These are phyloP conservation scores for Theonella swinhoei DNA, from an alignment of 37 sponge, comb jelly and placozoan species.

Conservation along the genomic window DNA sequence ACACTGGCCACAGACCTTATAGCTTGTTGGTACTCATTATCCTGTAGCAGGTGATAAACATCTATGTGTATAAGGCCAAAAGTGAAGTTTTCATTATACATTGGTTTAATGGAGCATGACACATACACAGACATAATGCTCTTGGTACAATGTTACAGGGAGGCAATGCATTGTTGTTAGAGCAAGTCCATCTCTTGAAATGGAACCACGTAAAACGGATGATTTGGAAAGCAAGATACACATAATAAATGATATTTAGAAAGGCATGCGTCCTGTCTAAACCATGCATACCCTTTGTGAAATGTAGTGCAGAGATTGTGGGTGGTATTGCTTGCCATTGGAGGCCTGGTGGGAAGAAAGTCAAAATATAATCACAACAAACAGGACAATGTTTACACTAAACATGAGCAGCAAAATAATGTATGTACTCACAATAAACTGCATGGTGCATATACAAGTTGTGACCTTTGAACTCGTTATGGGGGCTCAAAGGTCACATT, in stretches of 20 bases:
- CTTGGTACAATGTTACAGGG: too few relatives aligned
- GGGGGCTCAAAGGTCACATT: background rate
- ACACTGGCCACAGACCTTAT: slow-evolving; percentile 87
- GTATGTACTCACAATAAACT: slow-evolving; percentile 1
- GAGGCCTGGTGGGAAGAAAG: slow-evolving; percentile 54
- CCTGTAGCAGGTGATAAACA: slow-evolving; percentile 23
- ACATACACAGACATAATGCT: too few relatives aligned
- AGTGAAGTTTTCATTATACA: too few relatives aligned
- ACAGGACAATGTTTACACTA: background rate
- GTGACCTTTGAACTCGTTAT: background rate
- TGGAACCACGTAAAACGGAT: too few relatives aligned
- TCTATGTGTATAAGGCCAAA: background rate
- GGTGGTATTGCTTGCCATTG: slow-evolving; percentile 74
- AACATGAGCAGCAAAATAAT: too few relatives aligned
- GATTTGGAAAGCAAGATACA: background rate
- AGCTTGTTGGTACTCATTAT: slow-evolving; percentile 83
- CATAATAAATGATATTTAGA: background rate
- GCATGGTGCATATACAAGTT: background rate
- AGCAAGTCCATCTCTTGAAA: too few relatives aligned
- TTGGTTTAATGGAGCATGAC: too few relatives aligned
- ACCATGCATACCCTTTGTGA: background rate
- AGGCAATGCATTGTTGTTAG: too few relatives aligned
- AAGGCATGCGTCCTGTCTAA: too few relatives aligned
- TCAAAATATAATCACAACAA: background rate
- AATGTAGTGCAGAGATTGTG: slow-evolving; percentile 70